Evolutionary conservation across 2,888 invertebrate species (phyloP).

Genomic region (Bimastos eiseni): DNA sequence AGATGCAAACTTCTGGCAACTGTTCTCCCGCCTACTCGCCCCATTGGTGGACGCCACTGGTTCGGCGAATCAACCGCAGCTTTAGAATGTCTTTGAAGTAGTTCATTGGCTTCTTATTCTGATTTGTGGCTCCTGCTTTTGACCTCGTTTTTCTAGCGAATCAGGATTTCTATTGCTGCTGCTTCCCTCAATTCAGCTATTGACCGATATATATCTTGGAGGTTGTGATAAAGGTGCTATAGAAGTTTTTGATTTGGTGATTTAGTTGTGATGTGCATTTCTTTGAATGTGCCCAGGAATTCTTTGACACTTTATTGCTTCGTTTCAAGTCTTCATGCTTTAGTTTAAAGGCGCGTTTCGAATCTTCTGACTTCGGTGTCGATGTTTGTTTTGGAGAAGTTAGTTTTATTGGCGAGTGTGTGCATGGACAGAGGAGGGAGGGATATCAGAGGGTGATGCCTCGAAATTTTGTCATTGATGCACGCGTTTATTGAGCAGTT

Average conservation of each 20-base stretch:
- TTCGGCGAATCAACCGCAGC: not conserved
- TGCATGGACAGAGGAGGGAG: not conserved
- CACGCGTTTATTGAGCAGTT: not conserved
- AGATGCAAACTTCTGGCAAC: no score
- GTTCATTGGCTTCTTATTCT: no score
- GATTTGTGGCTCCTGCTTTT: no score
- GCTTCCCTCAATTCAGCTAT: no score
- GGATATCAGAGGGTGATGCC: not conserved
- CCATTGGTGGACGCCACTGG: no score
- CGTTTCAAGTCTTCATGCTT: not conserved
- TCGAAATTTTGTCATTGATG: not conserved
- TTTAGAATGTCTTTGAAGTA: not conserved
- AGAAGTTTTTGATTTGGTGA: not conserved
- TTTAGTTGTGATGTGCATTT: not conserved
- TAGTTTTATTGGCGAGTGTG: not conserved
- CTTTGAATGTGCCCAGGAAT: not conserved
- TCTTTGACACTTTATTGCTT: not conserved
- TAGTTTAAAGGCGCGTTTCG: not conserved
- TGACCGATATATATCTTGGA: no score
- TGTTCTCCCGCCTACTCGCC: no score
- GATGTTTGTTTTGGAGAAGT: not conserved
- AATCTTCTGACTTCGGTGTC: not conserved
- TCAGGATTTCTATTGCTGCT: no score
- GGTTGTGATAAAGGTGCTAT: no score
- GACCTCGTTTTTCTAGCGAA: no score